phyloP scores from a whole-genome alignment of 2,888 invertebrate genomes.

The Andrena bicolor region DNA sequence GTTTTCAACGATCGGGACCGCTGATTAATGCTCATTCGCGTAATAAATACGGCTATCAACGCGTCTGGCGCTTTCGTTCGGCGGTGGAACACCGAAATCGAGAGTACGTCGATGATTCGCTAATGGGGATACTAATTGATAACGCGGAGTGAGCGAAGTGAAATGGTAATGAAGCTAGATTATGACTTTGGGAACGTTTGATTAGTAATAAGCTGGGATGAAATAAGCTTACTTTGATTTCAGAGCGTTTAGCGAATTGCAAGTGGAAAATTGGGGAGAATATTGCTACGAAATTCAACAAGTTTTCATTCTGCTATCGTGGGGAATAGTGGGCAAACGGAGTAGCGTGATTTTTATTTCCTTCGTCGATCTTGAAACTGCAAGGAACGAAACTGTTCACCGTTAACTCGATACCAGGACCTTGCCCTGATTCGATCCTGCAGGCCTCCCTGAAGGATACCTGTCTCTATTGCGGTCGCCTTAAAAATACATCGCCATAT shows the following conservation, averaged over 20 bases:
- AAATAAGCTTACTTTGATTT: too few species aligned
- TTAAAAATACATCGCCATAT: slow-evolving; percentile 12
- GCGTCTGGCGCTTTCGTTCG: not conserved
- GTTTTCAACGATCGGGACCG: not conserved
- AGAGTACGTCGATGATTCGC: slow-evolving; percentile 21
- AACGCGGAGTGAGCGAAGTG: slow-evolving; percentile 9
- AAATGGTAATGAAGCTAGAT: slow-evolving; percentile 27
- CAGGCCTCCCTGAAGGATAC: slow-evolving; percentile 27
- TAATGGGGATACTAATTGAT: slow-evolving; percentile 47
- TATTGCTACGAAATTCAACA: slow-evolving; percentile 30
- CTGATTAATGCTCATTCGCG: slow-evolving; percentile 3
- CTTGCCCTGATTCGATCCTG: slow-evolving; percentile 49
- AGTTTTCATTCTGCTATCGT: slow-evolving; percentile 22
- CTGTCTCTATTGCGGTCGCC: not conserved
- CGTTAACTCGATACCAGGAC: slow-evolving; percentile 47
- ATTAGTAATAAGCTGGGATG: slow-evolving; percentile 15
- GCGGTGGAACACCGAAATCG: slow-evolving; percentile 20
- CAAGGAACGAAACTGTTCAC: slow-evolving; percentile 45
- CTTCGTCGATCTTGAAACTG: slow-evolving; percentile 12
- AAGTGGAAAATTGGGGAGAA: too few species aligned
- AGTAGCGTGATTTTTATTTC: slow-evolving; percentile 10
- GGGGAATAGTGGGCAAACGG: not conserved
- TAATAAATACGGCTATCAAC: slow-evolving; percentile 6
- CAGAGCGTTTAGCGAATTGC: too few species aligned
- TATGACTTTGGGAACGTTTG: slow-evolving; percentile 23